Conservation (phyloP, 2,113 vertebrate genomes). For the Ictalurus furcatus region DNA sequence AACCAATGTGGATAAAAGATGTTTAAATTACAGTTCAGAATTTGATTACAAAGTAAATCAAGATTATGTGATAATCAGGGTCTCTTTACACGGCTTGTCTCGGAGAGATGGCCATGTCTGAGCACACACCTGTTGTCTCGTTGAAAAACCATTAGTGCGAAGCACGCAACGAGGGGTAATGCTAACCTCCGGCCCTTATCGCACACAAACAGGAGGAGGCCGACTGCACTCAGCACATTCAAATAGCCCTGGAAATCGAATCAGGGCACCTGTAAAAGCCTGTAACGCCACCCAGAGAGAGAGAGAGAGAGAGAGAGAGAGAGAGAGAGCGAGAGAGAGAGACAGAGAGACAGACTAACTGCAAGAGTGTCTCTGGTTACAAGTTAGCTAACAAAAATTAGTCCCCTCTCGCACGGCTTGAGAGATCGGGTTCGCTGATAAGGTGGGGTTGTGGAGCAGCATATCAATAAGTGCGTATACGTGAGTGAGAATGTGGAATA, state of each 20-base stretch:
- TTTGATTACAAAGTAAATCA: background rate
- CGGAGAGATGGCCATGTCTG: constrained; percentile 11
- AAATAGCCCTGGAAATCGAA: constrained; percentile 56
- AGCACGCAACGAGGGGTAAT: constrained; percentile 2
- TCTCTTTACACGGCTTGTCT: background rate
- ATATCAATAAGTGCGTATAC: constrained; percentile 8
- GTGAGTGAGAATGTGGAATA: constrained; percentile 8
- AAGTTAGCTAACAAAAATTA: constrained; percentile 43
- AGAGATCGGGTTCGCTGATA: constrained; percentile 39
- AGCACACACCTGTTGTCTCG: constrained; percentile 52
- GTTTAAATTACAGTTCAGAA: background rate
- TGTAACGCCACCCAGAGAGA: constrained; percentile 55
- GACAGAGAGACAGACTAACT: constrained; percentile 30
- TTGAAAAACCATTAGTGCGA: constrained; percentile 45
- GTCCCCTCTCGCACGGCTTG: constrained; percentile 30
- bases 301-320: constrained; percentile 53
- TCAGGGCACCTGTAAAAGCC: constrained; percentile 63
- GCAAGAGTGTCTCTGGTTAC: constrained; percentile 61
- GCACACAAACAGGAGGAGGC: constrained; percentile 54
- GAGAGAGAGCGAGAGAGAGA: constrained; percentile 42
- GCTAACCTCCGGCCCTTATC: constrained; percentile 52
- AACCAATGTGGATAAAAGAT: background rate
- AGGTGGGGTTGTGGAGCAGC: background rate
- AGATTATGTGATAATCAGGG: background rate
- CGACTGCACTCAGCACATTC: constrained; percentile 51